A percentile compares a stretch with the other conserved stretches of the same genome.
These are phyloP conservation scores for Sceloporus tristichus DNA, from an alignment of 2,113 vertebrate species.

Conservation along the genomic window DNA sequence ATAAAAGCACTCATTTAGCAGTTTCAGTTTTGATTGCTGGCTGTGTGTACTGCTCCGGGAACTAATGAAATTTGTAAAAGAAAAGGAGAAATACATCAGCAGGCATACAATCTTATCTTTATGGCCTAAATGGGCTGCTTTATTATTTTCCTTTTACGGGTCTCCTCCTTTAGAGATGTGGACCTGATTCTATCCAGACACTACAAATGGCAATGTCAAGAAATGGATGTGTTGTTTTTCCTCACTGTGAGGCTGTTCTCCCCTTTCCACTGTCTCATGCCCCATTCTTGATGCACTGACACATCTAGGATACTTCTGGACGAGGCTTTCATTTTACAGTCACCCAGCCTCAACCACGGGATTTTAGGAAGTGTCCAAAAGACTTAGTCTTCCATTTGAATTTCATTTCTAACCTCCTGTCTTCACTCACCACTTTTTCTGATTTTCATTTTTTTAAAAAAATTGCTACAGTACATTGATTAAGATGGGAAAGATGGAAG, in stretches of 20 bases:
- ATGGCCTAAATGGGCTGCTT: conserved; percentile 9
- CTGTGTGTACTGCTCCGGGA: conserved; percentile 44
- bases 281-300: background rate
- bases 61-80: conserved; percentile 43
- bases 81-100: background rate
- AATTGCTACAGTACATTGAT: too few species aligned
- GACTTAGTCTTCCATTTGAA: background rate
- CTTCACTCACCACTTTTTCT: too few species aligned
- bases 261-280: too few species aligned
- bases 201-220: background rate
- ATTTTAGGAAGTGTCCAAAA: background rate
- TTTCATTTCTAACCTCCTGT: too few species aligned
- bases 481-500: too few species aligned
- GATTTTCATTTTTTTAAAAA: too few species aligned
- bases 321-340: background rate
- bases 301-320: background rate
- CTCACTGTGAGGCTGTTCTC: background rate
- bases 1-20: conserved; percentile 54
- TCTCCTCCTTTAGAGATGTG: background rate
- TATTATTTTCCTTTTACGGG: background rate
- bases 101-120: background rate
- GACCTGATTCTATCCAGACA: background rate
- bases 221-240: background rate
- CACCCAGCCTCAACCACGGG: too few species aligned
- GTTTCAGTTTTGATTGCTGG: conserved; percentile 51